A percentile compares a stretch with the other conserved stretches of the same genome.
These are phyloP conservation scores for Drosophila multiciliata DNA, from an alignment of 2,888 invertebrate species.

Conservation along the genomic window DNA sequence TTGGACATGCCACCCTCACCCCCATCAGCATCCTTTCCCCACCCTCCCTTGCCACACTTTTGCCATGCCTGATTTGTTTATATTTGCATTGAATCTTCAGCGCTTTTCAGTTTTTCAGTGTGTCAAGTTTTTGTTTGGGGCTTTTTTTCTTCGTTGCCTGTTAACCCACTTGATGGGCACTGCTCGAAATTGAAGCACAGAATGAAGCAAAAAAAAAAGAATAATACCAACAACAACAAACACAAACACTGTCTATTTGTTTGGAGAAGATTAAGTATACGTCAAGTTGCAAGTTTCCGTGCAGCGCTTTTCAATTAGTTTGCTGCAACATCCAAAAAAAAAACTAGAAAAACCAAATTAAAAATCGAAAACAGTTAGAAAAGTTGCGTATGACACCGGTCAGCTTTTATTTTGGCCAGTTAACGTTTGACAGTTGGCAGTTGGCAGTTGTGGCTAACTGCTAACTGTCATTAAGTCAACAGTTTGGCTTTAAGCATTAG, in stretches of 20 bases:
- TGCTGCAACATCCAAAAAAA: neutral
- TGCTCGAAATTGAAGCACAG: conserved; percentile 57
- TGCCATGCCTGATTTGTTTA: conserved; percentile 66
- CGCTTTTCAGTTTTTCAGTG: conserved; percentile 56
- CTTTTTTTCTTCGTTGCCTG: conserved; percentile 39
- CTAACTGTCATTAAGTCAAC: conserved; percentile 41
- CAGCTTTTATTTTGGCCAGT: conserved; percentile 35
- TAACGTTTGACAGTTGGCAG: conserved; percentile 15
- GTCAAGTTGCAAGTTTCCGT: conserved; percentile 66
- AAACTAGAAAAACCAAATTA: neutral
- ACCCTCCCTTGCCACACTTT: neutral
- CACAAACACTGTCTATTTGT: conserved; percentile 15
- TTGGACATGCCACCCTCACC: neutral
- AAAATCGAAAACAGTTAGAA: conserved; percentile 4
- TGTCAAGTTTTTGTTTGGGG: conserved; percentile 60
- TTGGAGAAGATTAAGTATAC: conserved; percentile 71
- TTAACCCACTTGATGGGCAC: conserved; percentile 69
- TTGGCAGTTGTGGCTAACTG: conserved; percentile 40
- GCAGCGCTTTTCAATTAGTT: conserved; percentile 71
- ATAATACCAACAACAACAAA: neutral
- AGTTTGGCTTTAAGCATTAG: conserved; percentile 7
- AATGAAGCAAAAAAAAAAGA: neutral
- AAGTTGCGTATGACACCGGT: conserved; percentile 63
- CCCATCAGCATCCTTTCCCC: neutral
- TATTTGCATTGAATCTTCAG: conserved; percentile 75